phyloP scores from a whole-genome alignment of 2,797 vertebrate genomes.

The Hoplostethus atlanticus region DNA sequence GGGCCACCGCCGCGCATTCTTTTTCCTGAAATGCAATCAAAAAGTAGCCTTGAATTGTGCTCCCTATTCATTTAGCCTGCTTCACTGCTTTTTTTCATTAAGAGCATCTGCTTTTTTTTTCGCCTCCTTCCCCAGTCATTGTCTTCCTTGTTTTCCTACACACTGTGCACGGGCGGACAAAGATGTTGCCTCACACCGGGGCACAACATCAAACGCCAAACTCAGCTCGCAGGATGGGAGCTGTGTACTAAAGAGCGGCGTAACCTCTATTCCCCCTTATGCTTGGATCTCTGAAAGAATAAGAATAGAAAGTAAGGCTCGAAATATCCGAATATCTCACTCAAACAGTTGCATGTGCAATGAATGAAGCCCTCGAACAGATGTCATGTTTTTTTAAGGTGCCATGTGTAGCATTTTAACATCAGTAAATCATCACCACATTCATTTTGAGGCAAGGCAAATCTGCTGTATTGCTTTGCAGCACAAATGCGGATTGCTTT shows the following conservation, averaged over 20 bases:
- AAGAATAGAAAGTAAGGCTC: neutral
- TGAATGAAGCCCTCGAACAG: neutral
- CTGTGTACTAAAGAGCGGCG: neutral
- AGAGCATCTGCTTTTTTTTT: slow-evolving; percentile 46
- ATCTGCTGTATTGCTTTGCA: no score
- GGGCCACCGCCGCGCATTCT: slow-evolving; percentile 35
- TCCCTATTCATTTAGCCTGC: slow-evolving; percentile 67
- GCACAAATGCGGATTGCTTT: no score
- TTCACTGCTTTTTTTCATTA: slow-evolving; percentile 72
- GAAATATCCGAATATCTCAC: neutral
- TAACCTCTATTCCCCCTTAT: slow-evolving; percentile 7
- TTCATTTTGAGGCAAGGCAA: neutral
- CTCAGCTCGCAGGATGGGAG: neutral
- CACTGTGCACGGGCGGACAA: slow-evolving; percentile 44
- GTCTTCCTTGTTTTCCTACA: slow-evolving; percentile 30
- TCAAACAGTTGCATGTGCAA: neutral
- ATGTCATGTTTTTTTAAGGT: neutral
- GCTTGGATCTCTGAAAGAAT: neutral
- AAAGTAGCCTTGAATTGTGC: slow-evolving; percentile 59
- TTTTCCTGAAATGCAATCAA: slow-evolving; percentile 60
- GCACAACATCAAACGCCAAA: slow-evolving; percentile 15
- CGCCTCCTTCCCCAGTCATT: slow-evolving; percentile 20
- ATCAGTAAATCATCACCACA: neutral
- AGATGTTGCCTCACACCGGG: slow-evolving; percentile 7
- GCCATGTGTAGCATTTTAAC: neutral